These are phyloP conservation scores for Dasyurus viverrinus DNA, from an alignment of 2,113 vertebrate species.

Conservation along the genomic window DNA sequence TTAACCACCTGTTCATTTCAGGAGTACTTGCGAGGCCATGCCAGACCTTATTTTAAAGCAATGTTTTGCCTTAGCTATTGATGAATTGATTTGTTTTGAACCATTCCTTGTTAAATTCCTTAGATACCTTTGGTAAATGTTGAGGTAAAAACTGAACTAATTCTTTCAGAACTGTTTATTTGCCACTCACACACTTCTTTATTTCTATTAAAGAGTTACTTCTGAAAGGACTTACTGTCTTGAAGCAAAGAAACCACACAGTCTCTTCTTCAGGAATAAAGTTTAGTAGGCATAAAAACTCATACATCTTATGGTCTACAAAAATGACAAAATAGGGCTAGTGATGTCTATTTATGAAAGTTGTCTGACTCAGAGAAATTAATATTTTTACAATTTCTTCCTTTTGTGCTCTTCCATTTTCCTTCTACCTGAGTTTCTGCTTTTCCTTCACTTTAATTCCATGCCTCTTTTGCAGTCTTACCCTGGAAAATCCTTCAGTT, in stretches of 20 bases:
- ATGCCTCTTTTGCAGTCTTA: background rate
- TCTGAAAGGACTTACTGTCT: background rate
- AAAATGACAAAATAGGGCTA: background rate
- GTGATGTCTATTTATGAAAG: background rate
- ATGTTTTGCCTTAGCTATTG: background rate
- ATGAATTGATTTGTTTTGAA: background rate
- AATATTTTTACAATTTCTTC: background rate
- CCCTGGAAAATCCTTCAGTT: background rate
- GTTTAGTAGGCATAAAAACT: background rate
- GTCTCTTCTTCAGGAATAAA: background rate
- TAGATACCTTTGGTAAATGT: background rate
- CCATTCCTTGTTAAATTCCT: background rate
- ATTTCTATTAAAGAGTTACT: background rate
- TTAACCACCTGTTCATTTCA: background rate
- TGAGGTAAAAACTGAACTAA: background rate
- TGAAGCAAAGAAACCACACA: background rate
- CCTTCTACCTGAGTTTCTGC: background rate
- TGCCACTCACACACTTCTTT: background rate
- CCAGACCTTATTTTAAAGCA: background rate
- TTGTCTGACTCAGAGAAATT: background rate
- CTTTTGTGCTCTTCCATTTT: background rate
- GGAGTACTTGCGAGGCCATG: background rate
- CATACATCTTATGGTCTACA: background rate
- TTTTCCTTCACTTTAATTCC: background rate
- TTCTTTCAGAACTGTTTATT: background rate